Percentiles rank a stretch among this genome's conserved stretches.
phyloP scores from a whole-genome alignment of 2,888 invertebrate species.

The Bhutanitis thaidina region DNA sequence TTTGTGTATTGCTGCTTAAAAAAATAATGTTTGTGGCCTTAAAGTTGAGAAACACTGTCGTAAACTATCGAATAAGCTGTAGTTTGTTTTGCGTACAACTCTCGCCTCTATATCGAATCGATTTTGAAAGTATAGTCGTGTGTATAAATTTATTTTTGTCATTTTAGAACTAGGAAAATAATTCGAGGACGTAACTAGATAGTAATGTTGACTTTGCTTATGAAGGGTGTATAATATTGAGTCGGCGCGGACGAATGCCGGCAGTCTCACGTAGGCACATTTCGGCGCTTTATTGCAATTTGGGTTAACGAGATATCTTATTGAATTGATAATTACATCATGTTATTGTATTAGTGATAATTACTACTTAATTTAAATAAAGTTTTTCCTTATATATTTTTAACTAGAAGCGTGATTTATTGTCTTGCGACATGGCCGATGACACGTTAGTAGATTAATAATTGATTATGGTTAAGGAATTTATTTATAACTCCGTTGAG shows the following conservation, averaged over 20 bases:
- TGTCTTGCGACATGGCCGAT: constrained; percentile 17
- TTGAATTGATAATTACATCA: constrained; percentile 29
- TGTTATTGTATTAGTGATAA: constrained; percentile 30
- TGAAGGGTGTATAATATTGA: constrained; percentile 20
- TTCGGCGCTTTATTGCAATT: constrained; percentile 37
- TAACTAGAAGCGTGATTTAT: constrained; percentile 6
- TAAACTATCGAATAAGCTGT: not conserved
- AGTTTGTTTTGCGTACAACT: constrained; percentile 6
- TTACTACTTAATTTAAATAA: constrained; percentile 19
- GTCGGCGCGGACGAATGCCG: constrained; percentile 31
- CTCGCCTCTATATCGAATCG: constrained; percentile 12
- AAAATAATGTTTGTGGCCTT: no score
- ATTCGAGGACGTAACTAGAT: constrained; percentile 30
- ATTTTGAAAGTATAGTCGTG: constrained; percentile 11
- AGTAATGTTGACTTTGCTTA: constrained; percentile 30
- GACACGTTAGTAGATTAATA: not conserved
- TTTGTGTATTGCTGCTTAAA: no score
- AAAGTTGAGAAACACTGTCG: constrained; percentile 9
- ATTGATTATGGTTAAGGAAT: not conserved
- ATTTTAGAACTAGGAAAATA: constrained; percentile 22
- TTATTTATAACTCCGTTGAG: no score
- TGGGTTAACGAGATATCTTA: constrained; percentile 45
- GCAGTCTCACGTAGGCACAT: constrained; percentile 44
- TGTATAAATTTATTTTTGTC: constrained; percentile 18
- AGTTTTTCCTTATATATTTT: constrained; percentile 33